Evolutionary conservation across 92 coral and sea anemone genomes (phyloP), one percentile per base, ranked within the genome.

Genomic region (Siderastrea radians): DNA sequence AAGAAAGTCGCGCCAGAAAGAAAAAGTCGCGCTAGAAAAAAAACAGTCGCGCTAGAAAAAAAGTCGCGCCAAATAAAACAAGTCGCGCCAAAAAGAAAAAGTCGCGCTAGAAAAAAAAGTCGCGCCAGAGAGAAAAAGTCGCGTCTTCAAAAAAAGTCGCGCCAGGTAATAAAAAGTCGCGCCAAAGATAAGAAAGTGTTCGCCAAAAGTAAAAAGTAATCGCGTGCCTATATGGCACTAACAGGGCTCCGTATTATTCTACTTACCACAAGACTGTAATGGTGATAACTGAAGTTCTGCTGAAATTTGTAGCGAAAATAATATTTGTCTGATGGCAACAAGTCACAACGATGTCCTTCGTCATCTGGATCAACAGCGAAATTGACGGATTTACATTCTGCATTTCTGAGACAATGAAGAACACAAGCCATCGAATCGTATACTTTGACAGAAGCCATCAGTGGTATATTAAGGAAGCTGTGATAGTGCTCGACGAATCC

Each of bases 21-120:
- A 51, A 53, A 74, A 74, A 74, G 64, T 74, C 79, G 79, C 79
- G 47, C 79, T 63, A 11, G n/a, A 5, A 14, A 52, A 74, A 74
- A 19, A 74, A 74, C 52, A n/a, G 79, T 52, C 63, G 62, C 62
- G 79, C 79, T 63, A 53, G 48, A 52, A 5, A 6, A 74, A 74
- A 26, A 68, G 73, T 68, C 73, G 73, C 49, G 50, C 73, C 73
- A 0, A 10, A 0, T 5, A 68, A 15, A 52, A 74, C 52, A 75
- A 75, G 79, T 73, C 78, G 59, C 0, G 38, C 38, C 38, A 26
- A 26, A 26, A 26, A 26, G 38, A 26, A 26, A 26, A 26, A 26
- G 38, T 26, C 38, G 0, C 0, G 38, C 38, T 26, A 26, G 38
- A 26, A 26, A 26, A 26, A n/a, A 26, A 26, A 64, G 1, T 16